Conservation (phyloP, 1,140 invertebrate genomes). For the Drosophila varians region DNA sequence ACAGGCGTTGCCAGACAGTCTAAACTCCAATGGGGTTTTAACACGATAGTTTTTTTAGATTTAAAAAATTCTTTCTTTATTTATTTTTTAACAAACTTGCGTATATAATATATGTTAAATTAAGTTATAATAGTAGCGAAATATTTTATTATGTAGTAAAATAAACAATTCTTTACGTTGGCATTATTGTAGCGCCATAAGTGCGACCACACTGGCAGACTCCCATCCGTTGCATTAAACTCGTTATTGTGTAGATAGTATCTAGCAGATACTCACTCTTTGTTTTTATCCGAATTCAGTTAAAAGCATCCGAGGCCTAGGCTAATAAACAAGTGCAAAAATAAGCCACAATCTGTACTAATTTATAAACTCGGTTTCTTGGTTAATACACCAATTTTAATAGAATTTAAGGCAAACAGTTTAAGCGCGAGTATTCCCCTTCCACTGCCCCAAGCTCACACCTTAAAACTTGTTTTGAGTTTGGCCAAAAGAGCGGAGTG, state of each 20-base stretch:
- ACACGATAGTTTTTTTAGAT: no score
- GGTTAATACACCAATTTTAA: neutral
- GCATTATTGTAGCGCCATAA: neutral
- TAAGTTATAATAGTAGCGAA: no score
- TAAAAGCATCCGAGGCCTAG: neutral
- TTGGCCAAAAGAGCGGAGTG: constrained; percentile 19
- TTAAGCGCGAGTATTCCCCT: constrained; percentile 2
- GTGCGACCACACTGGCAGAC: neutral
- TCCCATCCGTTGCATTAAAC: constrained; percentile 3
- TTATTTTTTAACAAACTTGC: no score
- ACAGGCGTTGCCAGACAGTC: neutral
- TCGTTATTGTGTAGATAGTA: constrained; percentile 15
- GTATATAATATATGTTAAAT: no score
- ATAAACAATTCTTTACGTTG: no score
- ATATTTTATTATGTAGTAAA: no score
- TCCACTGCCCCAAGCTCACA: constrained; percentile 18
- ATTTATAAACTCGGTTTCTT: neutral
- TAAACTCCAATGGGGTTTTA: no score
- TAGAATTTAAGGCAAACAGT: neutral
- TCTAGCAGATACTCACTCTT: neutral
- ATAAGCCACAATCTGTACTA: neutral
- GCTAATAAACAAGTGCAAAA: neutral
- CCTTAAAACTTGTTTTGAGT: constrained; percentile 39
- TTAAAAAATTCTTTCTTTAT: no score
- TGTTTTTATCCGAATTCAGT: constrained; percentile 18